Conservation (phyloP, 2,888 invertebrate species). For the Netelia inedita region DNA sequence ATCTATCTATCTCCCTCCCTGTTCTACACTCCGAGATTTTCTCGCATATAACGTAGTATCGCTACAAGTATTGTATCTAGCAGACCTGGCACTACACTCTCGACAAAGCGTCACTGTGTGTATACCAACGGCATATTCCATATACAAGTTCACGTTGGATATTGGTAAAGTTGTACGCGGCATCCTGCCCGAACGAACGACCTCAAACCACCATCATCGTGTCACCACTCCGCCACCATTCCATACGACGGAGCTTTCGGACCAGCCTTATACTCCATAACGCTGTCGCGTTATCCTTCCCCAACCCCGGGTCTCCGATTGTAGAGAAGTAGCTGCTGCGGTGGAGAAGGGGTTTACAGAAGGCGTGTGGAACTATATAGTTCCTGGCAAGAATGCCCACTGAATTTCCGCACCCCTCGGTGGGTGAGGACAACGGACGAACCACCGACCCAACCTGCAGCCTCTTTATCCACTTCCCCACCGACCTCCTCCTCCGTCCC, state of each 20-base stretch:
- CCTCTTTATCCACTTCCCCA: constrained; percentile 60
- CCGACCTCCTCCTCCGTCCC: constrained; percentile 52
- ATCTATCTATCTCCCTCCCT: constrained; percentile 27
- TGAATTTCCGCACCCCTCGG: constrained; percentile 31
- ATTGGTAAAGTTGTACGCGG: constrained; percentile 84
- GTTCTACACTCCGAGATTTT: constrained; percentile 24
- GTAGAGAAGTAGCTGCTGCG: background rate
- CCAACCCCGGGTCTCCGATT: background rate
- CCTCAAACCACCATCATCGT: constrained; percentile 51
- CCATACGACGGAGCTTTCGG: constrained; percentile 38
- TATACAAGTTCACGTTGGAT: constrained; percentile 77
- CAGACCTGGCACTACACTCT: constrained; percentile 38
- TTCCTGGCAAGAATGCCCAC: constrained; percentile 43
- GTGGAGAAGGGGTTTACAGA: constrained; percentile 21
- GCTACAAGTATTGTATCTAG: constrained; percentile 56
- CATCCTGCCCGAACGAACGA: constrained; percentile 78
- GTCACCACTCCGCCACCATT: constrained; percentile 47
- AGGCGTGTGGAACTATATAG: background rate
- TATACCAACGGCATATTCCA: constrained; percentile 52
- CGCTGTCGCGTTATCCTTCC: constrained; percentile 41
- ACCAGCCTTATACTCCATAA: constrained; percentile 46
- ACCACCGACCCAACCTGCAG: constrained; percentile 55
- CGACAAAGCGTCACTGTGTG: constrained; percentile 9
- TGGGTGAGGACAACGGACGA: constrained; percentile 6
- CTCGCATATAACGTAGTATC: constrained; percentile 40